Conservation (phyloP, 2,888 invertebrate genomes). For the Epiblema foenella region DNA sequence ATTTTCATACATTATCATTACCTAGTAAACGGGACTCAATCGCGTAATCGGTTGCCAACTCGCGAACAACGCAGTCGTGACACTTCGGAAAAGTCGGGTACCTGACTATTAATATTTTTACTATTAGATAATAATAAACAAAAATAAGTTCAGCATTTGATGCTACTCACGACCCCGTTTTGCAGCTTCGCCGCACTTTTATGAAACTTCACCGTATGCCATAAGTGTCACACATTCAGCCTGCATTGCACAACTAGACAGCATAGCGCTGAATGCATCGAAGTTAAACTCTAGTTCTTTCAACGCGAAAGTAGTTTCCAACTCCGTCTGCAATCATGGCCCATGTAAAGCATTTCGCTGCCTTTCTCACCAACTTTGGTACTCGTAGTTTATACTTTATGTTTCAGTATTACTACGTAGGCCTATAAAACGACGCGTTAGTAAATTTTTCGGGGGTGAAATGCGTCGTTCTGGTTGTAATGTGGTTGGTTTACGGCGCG, state of each 20-base stretch:
- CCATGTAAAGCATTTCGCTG: slow-evolving; percentile 41
- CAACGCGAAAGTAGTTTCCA: slow-evolving; percentile 31
- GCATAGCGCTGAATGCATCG: slow-evolving; percentile 25
- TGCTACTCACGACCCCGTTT: slow-evolving; percentile 8
- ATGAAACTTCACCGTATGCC: slow-evolving; percentile 28
- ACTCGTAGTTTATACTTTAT: slow-evolving; percentile 39
- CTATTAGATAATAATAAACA: no score
- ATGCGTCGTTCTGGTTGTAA: background rate
- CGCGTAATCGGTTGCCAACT: no score
- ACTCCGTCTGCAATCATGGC: slow-evolving; percentile 38
- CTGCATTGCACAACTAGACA: slow-evolving; percentile 33
- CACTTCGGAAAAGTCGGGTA: no score
- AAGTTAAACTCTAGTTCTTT: slow-evolving; percentile 39
- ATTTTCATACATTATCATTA: no score
- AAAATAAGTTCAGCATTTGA: no score
- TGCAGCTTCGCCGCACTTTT: slow-evolving; percentile 23
- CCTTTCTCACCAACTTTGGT: slow-evolving; percentile 33
- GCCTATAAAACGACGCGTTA: slow-evolving; percentile 32
- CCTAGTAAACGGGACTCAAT: no score
- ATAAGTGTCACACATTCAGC: slow-evolving; percentile 32
- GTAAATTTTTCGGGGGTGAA: slow-evolving; percentile 3
- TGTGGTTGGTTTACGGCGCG: background rate
- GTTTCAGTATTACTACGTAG: slow-evolving; percentile 24
- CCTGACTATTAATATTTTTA: no score
- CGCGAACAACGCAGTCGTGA: no score